Base-by-base conservation (phyloP, 2,113 vertebrate species). In the Hippolais icterina region DNA sequence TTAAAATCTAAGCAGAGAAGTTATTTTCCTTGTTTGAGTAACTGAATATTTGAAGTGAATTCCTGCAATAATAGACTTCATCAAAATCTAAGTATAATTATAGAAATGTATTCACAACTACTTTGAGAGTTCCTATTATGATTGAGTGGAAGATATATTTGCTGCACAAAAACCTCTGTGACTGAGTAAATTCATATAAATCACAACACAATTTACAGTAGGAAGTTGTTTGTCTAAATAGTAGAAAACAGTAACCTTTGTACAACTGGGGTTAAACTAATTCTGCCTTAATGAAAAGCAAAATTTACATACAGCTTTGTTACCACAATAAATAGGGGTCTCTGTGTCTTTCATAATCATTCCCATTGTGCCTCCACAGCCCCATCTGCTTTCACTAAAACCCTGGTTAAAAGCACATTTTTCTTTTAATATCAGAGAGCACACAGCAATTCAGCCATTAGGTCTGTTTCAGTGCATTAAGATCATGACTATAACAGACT, bases 181-280 rank as follows among this genome's bases (percentile, higher is more conserved):
- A 90, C 87, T 93, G 95, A 87, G 89, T 91, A 96, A 93, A 90
- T 92, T 94, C 87, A 84, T 88, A 83, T 96, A 97, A 97, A 97
- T 97, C 96, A 96, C 88, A 97, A 79, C 88, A 94, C 57, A 90
- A 90, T 96, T 95, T 96, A 88, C 83, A 87, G 91, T 87, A 82
- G 86, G 68, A 97, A 96, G 94, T 17, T 94, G 90, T 97, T 97
- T 94, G 92, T 96, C 92, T 92, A 96, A 97, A 97, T 81, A 74
- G 88, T 91, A 93, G 75, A 90, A 95, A 95, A 89, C 53, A 56
- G 86, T 68, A 81, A 97, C 90, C 93, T 91, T 89, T 64, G 41
- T 78, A 68, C 49, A 53, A 61, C 53, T 23, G 66, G 71, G 85
- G 95, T 95, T 96, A 96, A 96, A 89, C 83, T 83, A 94, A 92